Evolutionary conservation across 2,888 invertebrate genomes (phyloP), one percentile per base, ranked within the genome.

Genomic region (Sylvicola cinctus): DNA sequence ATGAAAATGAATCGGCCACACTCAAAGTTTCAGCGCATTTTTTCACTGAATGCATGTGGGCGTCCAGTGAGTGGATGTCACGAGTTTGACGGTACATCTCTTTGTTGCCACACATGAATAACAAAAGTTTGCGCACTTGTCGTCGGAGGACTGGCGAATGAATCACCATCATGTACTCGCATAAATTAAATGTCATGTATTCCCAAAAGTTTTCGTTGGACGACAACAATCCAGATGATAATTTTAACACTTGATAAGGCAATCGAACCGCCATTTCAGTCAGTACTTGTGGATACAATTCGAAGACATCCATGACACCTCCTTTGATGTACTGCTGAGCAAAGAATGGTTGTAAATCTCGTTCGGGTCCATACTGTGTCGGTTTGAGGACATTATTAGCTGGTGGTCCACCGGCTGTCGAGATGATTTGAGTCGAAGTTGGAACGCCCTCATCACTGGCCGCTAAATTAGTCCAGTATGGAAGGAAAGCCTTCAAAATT

Each of bases 291-390:
- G 87, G 84, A 55, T 91, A 93, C 40, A 84, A 81, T 51, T 90
- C 84, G 52, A 96, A 91, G 23, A 95, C 80, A 51, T 95, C 93
- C 33, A 76, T 70, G 1, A 83, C 78, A 54, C 90, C 87, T 34
- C 80, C 77, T 66, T 40, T 40, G 23, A n/a, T 20, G 25, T 10
- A 32, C 6, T n/a, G 36, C 50, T 87, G 88, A 42, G 79, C 73
- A 34, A 95, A 95, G 60, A 96, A 85, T 8, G 93, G 93, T 5
- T 85, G 81, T 80, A 93, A 88, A 51, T 96, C 93, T 0, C 90
- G 90, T 31, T 84, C 71, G 0, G 85, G 74, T 25, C 77, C 71
- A 2, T 77, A 71, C 11, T 78, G 71, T 44, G 78, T 79, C 28
- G 84, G 79, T 51, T 84, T 88, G 29, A 93, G 56, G 29, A 91